phyloP scores from a whole-genome alignment of 2,797 vertebrate genomes.

The Coluber constrictor region DNA sequence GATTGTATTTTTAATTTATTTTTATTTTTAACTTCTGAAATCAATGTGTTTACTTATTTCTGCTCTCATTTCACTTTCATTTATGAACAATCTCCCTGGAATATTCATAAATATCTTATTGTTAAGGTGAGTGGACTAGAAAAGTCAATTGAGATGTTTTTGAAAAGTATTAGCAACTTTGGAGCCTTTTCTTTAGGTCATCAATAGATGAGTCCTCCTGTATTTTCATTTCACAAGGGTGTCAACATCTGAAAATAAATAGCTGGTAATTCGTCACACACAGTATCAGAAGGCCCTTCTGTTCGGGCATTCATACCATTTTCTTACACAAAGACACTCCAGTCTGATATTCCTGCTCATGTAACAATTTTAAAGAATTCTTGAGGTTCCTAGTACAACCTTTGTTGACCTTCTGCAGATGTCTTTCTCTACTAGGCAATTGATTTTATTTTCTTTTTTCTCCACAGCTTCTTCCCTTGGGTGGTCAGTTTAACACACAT shows the following conservation, averaged over 20 bases:
- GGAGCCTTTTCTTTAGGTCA: not conserved
- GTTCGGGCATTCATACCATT: constrained; percentile 35
- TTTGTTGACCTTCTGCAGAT: constrained; percentile 52
- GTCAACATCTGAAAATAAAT: constrained; percentile 17
- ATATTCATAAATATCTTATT: not conserved
- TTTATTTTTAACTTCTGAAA: not conserved
- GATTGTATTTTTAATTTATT: not conserved
- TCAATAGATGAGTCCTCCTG: not conserved
- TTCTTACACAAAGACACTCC: constrained; percentile 21
- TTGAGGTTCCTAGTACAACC: not conserved
- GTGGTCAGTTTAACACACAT: not conserved
- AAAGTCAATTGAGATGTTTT: not conserved
- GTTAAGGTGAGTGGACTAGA: not conserved
- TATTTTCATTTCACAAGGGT: constrained; percentile 6
- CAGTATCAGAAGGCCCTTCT: constrained; percentile 25
- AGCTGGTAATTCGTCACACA: constrained; percentile 12
- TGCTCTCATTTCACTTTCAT: not conserved
- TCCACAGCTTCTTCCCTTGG: not conserved
- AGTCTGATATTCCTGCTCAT: constrained; percentile 26
- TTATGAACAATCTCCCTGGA: not conserved
- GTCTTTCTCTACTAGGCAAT: not conserved
- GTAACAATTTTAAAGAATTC: constrained; percentile 35
- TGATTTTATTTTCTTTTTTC: constrained; percentile 19
- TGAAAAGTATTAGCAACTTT: not conserved
- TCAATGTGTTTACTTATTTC: not conserved